Evolutionary conservation across 1,140 invertebrate species (phyloP).

Genomic region (Drosophila kepulauana): DNA sequence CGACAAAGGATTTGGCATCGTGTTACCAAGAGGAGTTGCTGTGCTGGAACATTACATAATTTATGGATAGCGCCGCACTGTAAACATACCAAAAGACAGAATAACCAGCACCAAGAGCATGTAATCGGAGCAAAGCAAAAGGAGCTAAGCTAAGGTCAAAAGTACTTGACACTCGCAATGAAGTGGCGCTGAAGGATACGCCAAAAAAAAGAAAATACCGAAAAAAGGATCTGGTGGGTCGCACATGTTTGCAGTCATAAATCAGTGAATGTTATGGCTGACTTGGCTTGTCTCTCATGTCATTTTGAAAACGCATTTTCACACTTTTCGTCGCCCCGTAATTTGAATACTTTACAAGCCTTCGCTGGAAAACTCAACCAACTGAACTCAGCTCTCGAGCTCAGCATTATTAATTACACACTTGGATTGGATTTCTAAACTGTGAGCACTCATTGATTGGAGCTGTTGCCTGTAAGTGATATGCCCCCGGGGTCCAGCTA

Average conservation of each 20-base stretch:
- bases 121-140: slow-evolving; percentile 69
- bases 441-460: slow-evolving; percentile 48
- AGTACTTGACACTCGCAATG: slow-evolving; percentile 70
- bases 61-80: slow-evolving; percentile 79
- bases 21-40: slow-evolving; percentile 48
- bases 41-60: slow-evolving; percentile 61
- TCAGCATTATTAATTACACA: slow-evolving; percentile 73
- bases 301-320: slow-evolving; percentile 73
- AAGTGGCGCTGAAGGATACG: slow-evolving; percentile 77
- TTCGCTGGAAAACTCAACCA: slow-evolving; percentile 65
- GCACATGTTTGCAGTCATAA: slow-evolving; percentile 84
- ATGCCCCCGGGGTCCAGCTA: slow-evolving; percentile 25
- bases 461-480: slow-evolving; percentile 50
- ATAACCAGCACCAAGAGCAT: slow-evolving; percentile 58
- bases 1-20: slow-evolving; percentile 68
- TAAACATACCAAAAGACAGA: slow-evolving; percentile 74
- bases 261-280: slow-evolving; percentile 77
- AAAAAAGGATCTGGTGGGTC: slow-evolving; percentile 69
- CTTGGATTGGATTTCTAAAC: slow-evolving; percentile 73
- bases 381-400: background rate
- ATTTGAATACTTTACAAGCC: slow-evolving; percentile 80
- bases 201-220: slow-evolving; percentile 7
- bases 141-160: slow-evolving; percentile 17
- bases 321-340: slow-evolving; percentile 79
- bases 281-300: slow-evolving; percentile 66